Percentiles rank a stretch among this genome's conserved stretches.
Evolutionary conservation across 2,888 invertebrate species (phyloP).

Genomic region (Capitulum mitella): DNA sequence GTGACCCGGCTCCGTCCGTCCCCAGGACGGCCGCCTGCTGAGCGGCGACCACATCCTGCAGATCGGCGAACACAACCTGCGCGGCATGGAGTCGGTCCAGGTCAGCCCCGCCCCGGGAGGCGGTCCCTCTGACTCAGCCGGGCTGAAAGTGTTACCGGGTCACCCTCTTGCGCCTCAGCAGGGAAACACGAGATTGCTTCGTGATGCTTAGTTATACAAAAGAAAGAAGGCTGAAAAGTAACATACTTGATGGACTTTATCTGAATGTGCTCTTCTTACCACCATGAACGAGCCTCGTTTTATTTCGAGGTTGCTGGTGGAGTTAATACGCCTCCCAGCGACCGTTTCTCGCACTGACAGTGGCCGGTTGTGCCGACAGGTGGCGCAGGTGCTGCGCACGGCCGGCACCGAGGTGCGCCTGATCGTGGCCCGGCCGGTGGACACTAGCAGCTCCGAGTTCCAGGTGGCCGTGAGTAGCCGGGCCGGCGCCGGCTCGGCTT

Average conservation of each 20-base stretch:
- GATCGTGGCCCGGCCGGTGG: constrained; percentile 86
- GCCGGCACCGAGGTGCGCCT: constrained; percentile 90
- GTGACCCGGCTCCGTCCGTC: background rate
- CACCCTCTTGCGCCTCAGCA: background rate
- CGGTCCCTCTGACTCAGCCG: no score
- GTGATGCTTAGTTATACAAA: no score
- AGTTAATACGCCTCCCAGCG: no score
- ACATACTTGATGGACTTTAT: no score
- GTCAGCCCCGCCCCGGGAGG: no score
- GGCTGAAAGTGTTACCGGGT: no score
- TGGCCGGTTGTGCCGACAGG: constrained; percentile 50
- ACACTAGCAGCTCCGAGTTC: constrained; percentile 53
- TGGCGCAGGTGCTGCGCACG: constrained; percentile 88
- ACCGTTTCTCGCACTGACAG: background rate
- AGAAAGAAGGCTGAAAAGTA: no score
- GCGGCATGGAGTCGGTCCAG: constrained; percentile 66
- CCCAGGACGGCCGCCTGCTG: constrained; percentile 86
- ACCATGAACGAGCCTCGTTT: no score
- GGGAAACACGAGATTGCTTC: no score
- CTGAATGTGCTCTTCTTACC: no score
- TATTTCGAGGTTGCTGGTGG: no score
- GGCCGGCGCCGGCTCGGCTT: no score
- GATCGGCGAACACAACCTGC: constrained; percentile 85
- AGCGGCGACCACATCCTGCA: constrained; percentile 97
- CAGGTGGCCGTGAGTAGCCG: constrained; percentile 29